Percentiles rank a stretch among this genome's conserved stretches.
phyloP scores from a whole-genome alignment of 2,888 invertebrate species.

The Xanthorhoe designata region DNA sequence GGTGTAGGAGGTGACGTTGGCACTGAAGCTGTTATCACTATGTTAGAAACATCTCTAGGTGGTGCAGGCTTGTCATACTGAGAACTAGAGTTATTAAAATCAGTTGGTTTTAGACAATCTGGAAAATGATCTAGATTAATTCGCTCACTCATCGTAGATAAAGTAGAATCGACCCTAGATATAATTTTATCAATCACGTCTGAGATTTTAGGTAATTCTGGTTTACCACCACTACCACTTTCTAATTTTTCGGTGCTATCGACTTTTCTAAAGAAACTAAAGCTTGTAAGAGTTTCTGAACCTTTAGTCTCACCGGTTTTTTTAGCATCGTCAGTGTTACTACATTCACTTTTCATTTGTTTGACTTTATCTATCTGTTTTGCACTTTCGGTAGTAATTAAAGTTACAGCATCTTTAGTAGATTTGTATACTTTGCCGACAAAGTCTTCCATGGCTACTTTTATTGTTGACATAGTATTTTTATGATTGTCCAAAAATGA shows the following conservation, averaged over 20 bases:
- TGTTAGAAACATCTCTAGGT: conserved; percentile 36
- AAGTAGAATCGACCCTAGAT: conserved; percentile 51
- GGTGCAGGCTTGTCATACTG: conserved; percentile 46
- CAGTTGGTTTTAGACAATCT: conserved; percentile 18
- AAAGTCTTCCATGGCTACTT: conserved; percentile 59
- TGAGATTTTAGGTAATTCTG: conserved; percentile 20
- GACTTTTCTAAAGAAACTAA: conserved; percentile 35
- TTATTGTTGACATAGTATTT: conserved; percentile 56
- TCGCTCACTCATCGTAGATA: conserved; percentile 46
- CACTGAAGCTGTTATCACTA: conserved; percentile 16
- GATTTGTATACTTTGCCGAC: conserved; percentile 54
- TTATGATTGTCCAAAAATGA: conserved; percentile 46
- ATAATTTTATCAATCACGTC: conserved; percentile 37
- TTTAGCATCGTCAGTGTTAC: conserved; percentile 31
- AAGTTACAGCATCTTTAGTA: conserved; percentile 58
- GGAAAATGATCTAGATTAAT: conserved; percentile 41
- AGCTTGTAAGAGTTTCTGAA: conserved; percentile 35
- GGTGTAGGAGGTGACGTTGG: not conserved
- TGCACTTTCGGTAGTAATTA: conserved; percentile 53
- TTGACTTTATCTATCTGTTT: conserved; percentile 49
- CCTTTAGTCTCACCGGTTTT: conserved; percentile 32
- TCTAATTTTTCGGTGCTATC: conserved; percentile 10
- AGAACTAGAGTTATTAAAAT: conserved; percentile 47
- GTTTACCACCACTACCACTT: conserved; percentile 9
- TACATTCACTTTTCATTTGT: conserved; percentile 36